Percentiles rank a stretch among this genome's conserved stretches.
Evolutionary conservation across 2,113 vertebrate species (phyloP).

Genomic region (Bambusicola thoracicus): DNA sequence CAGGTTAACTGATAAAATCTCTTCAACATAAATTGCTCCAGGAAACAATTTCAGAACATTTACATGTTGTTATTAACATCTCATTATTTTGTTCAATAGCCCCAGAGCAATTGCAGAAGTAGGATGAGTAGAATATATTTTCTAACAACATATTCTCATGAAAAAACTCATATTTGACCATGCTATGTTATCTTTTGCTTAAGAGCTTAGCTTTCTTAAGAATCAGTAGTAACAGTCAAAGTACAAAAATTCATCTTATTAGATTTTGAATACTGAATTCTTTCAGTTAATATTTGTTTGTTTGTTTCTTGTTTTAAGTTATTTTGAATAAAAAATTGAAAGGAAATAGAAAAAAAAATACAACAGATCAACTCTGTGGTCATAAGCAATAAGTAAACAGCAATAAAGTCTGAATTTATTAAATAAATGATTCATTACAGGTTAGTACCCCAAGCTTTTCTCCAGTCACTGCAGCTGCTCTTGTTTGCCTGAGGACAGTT

Average conservation of each 20-base stretch:
- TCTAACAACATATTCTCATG: not conserved
- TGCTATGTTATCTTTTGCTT: not conserved
- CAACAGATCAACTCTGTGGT: not conserved
- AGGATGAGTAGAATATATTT: not conserved
- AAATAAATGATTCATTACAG: not conserved
- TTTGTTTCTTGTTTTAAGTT: not conserved
- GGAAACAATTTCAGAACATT: slow-evolving; percentile 50
- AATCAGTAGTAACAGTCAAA: not conserved
- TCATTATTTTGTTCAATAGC: slow-evolving; percentile 50
- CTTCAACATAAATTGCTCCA: slow-evolving; percentile 22
- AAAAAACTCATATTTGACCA: not conserved
- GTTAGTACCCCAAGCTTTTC: not conserved
- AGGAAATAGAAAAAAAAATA: not conserved
- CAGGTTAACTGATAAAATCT: slow-evolving; percentile 62
- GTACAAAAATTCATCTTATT: not conserved
- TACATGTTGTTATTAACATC: slow-evolving; percentile 38
- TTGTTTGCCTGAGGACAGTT: not conserved
- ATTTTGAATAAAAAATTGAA: not conserved
- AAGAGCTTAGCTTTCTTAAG: not conserved
- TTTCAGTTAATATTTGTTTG: not conserved
- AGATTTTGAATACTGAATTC: not conserved
- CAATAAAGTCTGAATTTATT: not conserved
- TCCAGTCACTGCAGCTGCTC: not conserved
- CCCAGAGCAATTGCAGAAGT: not conserved
- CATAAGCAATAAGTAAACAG: not conserved